Evolutionary conservation across 2,888 invertebrate species (phyloP).

Genomic region (Caenorhabditis wallacei): DNA sequence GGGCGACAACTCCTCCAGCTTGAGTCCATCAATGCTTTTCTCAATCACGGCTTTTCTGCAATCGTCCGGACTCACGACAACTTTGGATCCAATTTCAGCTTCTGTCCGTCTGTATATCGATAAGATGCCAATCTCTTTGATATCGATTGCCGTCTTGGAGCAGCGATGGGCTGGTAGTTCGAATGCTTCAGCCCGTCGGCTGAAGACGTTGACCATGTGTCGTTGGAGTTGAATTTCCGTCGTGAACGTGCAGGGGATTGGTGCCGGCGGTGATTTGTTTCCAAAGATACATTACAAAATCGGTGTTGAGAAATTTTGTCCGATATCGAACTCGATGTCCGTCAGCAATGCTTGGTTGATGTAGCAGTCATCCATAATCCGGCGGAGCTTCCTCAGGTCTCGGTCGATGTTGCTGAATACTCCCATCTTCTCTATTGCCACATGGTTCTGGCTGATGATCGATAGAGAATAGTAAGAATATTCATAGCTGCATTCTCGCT

Average conservation of each 20-base stretch:
- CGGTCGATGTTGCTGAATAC: neutral
- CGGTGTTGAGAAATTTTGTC: slow-evolving; percentile 18
- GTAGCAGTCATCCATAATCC: neutral
- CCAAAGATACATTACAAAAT: neutral
- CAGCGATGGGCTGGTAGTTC: neutral
- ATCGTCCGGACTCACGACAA: neutral
- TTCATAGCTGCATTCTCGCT: neutral
- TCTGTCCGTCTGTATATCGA: neutral
- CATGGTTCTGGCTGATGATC: neutral
- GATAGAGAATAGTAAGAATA: neutral
- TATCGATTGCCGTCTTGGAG: neutral
- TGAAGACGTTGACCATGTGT: neutral
- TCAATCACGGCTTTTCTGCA: neutral
- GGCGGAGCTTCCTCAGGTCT: neutral
- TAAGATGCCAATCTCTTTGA: neutral
- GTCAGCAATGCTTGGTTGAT: neutral
- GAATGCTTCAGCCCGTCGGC: neutral
- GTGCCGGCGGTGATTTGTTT: neutral
- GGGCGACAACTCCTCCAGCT: neutral
- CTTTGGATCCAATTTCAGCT: neutral
- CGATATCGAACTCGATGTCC: slow-evolving; percentile 6
- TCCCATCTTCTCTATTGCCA: neutral
- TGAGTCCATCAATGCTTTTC: neutral
- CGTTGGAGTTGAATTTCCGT: neutral
- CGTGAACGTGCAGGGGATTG: neutral